phyloP scores from a whole-genome alignment of 2,888 invertebrate genomes.

The Drosophila neotestacea region DNA sequence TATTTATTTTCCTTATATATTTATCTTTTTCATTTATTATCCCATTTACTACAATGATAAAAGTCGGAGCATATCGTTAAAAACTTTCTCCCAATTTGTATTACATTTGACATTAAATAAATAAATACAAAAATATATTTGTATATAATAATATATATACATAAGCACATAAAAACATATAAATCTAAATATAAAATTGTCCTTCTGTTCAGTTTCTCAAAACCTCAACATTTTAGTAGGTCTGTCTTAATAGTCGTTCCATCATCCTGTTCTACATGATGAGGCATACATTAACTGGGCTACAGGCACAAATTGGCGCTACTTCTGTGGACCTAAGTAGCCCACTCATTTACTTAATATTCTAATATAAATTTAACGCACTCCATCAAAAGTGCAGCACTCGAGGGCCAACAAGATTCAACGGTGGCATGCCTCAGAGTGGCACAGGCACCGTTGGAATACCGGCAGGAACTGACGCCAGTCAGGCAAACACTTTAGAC shows the following conservation, averaged over 20 bases:
- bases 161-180: neutral
- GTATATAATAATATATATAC: too few relatives aligned
- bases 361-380: constrained; percentile 72
- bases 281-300: constrained; percentile 43
- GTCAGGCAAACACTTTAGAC: constrained; percentile 52
- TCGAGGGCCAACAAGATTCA: constrained; percentile 9
- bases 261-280: constrained; percentile 40
- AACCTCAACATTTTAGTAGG: neutral
- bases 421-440: neutral
- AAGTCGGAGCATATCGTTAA: too few relatives aligned
- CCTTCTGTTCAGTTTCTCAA: neutral
- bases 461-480: constrained; percentile 49
- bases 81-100: too few relatives aligned
- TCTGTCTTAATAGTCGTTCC: constrained; percentile 32
- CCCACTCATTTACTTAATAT: constrained; percentile 68
- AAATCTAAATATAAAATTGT: neutral
- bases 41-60: too few relatives aligned
- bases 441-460: constrained; percentile 10
- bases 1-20: too few relatives aligned
- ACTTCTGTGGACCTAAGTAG: constrained; percentile 52
- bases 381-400: constrained; percentile 70
- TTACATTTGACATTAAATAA: too few relatives aligned
- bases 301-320: constrained; percentile 48
- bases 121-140: too few relatives aligned
- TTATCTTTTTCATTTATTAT: too few relatives aligned